Conservation (phyloP, 2,888 invertebrate species). For the Caenorhabditis becei region DNA sequence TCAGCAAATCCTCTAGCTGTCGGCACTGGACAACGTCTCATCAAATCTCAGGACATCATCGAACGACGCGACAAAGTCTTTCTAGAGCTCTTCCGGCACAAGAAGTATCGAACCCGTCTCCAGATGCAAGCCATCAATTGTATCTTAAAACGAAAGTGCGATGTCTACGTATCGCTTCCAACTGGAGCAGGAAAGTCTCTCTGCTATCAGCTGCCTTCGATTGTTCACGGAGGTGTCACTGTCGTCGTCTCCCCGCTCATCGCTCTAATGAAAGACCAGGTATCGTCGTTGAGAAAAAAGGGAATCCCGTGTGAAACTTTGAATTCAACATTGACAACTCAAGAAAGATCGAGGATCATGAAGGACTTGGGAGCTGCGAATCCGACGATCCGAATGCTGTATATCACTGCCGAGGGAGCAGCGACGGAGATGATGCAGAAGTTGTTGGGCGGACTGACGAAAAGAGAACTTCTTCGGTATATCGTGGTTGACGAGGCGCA, state of each 20-base stretch:
- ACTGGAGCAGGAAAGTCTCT: slow-evolving; percentile 97
- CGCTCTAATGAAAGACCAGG: slow-evolving; percentile 91
- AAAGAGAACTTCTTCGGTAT: slow-evolving; percentile 89
- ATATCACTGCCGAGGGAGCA: slow-evolving; percentile 97
- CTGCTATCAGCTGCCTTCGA: slow-evolving; percentile 96
- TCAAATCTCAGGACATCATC: slow-evolving; percentile 47
- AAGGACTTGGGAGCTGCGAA: slow-evolving; percentile 81
- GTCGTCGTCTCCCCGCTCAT: slow-evolving; percentile 96
- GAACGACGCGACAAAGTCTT: slow-evolving; percentile 63
- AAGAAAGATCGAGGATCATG: slow-evolving; percentile 88
- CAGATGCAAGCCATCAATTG: slow-evolving; percentile 74
- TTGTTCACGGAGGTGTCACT: slow-evolving; percentile 88
- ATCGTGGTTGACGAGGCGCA: slow-evolving; percentile 98
- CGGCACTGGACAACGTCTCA: slow-evolving; percentile 46
- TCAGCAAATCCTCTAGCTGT: slow-evolving; percentile 43
- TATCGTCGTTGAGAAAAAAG: slow-evolving; percentile 89
- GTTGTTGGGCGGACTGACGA: slow-evolving; percentile 41
- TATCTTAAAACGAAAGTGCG: slow-evolving; percentile 84
- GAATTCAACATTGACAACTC: slow-evolving; percentile 91
- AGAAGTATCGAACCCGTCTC: slow-evolving; percentile 70
- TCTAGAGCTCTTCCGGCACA: slow-evolving; percentile 70
- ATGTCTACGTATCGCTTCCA: slow-evolving; percentile 97
- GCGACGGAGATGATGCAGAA: slow-evolving; percentile 85
- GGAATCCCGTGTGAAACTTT: slow-evolving; percentile 91
- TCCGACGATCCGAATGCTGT: slow-evolving; percentile 90